Evolutionary conservation across 2,888 invertebrate genomes (phyloP), one percentile per base, ranked within the genome.

Genomic region (Philereme vetulata): DNA sequence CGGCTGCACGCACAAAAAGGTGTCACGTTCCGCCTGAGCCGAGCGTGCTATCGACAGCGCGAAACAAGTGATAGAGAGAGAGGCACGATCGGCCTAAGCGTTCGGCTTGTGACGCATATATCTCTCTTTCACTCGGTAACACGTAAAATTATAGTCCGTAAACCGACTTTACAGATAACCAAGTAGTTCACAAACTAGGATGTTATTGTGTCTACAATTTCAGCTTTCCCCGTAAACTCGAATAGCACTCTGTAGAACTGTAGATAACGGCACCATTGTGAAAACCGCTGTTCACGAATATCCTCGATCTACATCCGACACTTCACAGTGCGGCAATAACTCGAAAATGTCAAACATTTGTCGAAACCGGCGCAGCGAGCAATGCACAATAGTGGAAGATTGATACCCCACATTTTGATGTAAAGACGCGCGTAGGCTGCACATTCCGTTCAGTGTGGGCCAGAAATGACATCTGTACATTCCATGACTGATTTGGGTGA

Each of bases 391-490:
- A 60, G 67, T 54, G 35, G 55, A 58, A 76, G 81, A 81, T 81
- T 80, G 80, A 81, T 81, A 75, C 65, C 65, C 72, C 66, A 61
- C 67, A 66, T 66, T 67, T 60, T 58, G 63, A 67, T 62, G 65
- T 58, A 51, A 58, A 62, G 64, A 58, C 55, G 49, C 51, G 86
- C 82, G 88, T 88, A 86, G 87, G 88, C 75, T 78, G 85, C 68
- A 73, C 84, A 85, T 86, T 82, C 87, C 86, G 64, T 60, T 62
- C 71, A 70, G 77, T 80, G 85, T 86, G 84, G 87, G 86, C 84
- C 72, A 74, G 71, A 78, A 78, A 61, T 68, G 78, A 81, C 82
- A 81, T 84, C 81, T 81, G 68, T 75, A 80, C 81, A 85, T 86
- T 75, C 75, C 68, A 35, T 46, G 59, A 63, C 66, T 67, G 58